phyloP scores from a whole-genome alignment of 2,888 invertebrate genomes.

The Clitarchus hookeri region DNA sequence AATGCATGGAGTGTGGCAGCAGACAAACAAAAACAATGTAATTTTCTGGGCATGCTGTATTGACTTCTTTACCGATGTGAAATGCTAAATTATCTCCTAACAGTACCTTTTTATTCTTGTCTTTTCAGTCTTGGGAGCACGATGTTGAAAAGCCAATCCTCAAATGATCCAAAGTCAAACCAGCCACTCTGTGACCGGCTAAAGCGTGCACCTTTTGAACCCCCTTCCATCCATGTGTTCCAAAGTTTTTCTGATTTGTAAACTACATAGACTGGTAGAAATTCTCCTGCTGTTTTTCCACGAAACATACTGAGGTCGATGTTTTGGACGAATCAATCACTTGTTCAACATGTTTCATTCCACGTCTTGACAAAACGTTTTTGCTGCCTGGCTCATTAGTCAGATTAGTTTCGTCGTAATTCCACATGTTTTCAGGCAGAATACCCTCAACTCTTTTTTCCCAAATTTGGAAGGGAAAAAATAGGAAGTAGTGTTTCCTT shows the following conservation, averaged over 20 bases:
- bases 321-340: background rate
- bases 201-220: slow-evolving; percentile 50
- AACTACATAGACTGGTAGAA: slow-evolving; percentile 52
- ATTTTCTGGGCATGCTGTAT: slow-evolving; percentile 49
- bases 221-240: slow-evolving; percentile 52
- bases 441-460: no score
- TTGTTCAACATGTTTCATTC: slow-evolving; percentile 15
- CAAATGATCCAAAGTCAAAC: background rate
- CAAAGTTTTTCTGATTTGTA: slow-evolving; percentile 53
- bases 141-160: slow-evolving; percentile 28
- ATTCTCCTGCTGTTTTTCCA: slow-evolving; percentile 45
- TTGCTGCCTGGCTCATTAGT: no score
- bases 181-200: slow-evolving; percentile 49
- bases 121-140: slow-evolving; percentile 47
- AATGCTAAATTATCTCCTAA: slow-evolving; percentile 52
- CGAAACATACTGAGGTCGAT: background rate
- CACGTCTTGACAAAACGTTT: no score
- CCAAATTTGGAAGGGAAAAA: no score
- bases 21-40: slow-evolving; percentile 50
- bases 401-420: no score
- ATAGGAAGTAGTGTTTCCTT: no score
- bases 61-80: slow-evolving; percentile 47
- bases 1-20: slow-evolving; percentile 49
- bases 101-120: slow-evolving; percentile 47
- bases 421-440: no score